Conservation (phyloP, 1,140 invertebrate species). For the Pseudomyrmex dendroicus region DNA sequence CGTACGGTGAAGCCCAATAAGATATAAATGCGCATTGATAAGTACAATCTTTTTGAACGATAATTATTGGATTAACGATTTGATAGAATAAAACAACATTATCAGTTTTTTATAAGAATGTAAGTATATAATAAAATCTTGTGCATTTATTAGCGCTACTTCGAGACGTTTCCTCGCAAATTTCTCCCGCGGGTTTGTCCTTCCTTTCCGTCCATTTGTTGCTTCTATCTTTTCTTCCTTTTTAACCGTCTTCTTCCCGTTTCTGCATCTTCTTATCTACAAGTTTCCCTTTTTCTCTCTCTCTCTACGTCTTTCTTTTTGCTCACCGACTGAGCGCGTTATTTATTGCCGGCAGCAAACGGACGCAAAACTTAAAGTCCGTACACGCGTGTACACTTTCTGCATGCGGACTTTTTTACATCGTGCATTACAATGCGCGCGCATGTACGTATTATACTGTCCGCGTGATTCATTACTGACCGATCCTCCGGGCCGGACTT, state of each 20-base stretch:
- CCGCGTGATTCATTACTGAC: conserved; percentile 80
- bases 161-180: conserved; percentile 25
- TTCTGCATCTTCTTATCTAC: conserved; percentile 53
- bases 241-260: background rate
- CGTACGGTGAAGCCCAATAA: background rate
- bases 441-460: conserved; percentile 80
- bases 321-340: conserved; percentile 68
- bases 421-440: conserved; percentile 77
- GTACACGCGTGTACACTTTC: conserved; percentile 69
- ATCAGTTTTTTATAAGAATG: background rate
- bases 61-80: background rate
- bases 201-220: conserved; percentile 8
- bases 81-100: background rate
- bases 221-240: background rate
- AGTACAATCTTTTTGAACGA: background rate
- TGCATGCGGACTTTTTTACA: conserved; percentile 75
- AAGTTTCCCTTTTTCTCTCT: conserved; percentile 33
- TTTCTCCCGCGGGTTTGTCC: conserved; percentile 27
- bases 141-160: background rate
- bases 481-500: conserved; percentile 76
- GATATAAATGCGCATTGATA: background rate
- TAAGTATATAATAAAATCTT: background rate
- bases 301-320: conserved; percentile 47
- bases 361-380: conserved; percentile 73
- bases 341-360: conserved; percentile 75